Evolutionary conservation across 2,888 invertebrate genomes (phyloP).

Genomic region (Globia sparganii): DNA sequence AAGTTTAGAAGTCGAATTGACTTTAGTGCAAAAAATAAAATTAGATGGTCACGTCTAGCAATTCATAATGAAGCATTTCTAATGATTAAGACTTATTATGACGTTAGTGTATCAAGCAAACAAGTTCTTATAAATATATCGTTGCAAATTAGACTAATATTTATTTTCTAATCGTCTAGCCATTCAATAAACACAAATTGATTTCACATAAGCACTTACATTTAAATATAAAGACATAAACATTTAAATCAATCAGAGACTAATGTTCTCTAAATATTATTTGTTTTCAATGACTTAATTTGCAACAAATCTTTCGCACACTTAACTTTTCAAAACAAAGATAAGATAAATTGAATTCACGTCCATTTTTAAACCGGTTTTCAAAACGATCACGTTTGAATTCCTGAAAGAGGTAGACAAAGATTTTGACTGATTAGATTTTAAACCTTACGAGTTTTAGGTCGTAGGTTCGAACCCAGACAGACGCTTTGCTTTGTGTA

Average conservation of each 20-base stretch:
- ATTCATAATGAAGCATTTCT: not conserved
- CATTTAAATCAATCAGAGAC: constrained; percentile 49
- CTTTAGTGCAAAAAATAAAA: not conserved
- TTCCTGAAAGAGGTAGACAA: not conserved
- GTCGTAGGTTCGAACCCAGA: not conserved
- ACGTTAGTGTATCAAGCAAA: constrained; percentile 5
- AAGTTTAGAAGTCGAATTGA: not conserved
- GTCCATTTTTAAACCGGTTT: constrained; percentile 59
- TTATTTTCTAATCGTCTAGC: constrained; percentile 31
- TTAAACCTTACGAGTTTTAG: not conserved
- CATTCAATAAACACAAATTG: constrained; percentile 43
- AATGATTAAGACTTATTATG: not conserved
- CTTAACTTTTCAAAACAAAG: constrained; percentile 59
- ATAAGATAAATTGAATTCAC: constrained; percentile 52
- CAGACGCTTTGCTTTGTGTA: not conserved
- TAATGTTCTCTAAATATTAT: constrained; percentile 57
- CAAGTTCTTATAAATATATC: not conserved
- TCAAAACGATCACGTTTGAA: not conserved
- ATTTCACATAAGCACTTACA: constrained; percentile 46
- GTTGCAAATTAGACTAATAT: constrained; percentile 14
- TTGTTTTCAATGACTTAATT: constrained; percentile 46
- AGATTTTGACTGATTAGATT: not conserved
- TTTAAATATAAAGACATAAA: constrained; percentile 36
- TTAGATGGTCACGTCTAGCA: not conserved
- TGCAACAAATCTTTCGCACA: constrained; percentile 59